Evolutionary conservation across 1,140 invertebrate species (phyloP), one percentile per base, ranked within the genome.

Genomic region (Pseudobourletiella spinata): DNA sequence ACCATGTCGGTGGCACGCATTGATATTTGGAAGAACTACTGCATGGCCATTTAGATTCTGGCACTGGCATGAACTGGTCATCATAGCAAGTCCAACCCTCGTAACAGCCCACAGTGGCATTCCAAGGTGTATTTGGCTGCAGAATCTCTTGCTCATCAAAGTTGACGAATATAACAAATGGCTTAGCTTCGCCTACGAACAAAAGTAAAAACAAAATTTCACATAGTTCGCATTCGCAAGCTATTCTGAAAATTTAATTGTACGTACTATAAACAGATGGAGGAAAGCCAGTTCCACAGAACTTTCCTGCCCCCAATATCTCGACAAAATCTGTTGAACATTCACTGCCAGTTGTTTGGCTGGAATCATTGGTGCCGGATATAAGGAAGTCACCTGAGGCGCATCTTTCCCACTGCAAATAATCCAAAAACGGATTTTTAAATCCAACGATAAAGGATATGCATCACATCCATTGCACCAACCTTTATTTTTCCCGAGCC

Each of bases 161-260:
- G 24, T 58, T 58, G 11, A 58, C 57, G 18, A 24, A 58, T 43
- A 58, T 58, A 15, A 46, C 29, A 25, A 44, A 58, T 11, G 57
- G 57, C 26, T 46, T 43, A 3, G 57, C 57, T 16, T 24, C 28
- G 26, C 57, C 55, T 57, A 42, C n/a, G n/a, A n/a, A n/a, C n/a
- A n/a, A n/a, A n/a, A n/a, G n/a, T n/a, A n/a, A n/a, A n/a, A n/a
- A n/a, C n/a, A n/a, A n/a, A n/a, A n/a, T n/a, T n/a, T n/a, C n/a
- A n/a, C n/a, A n/a, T n/a, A n/a, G n/a, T n/a, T n/a, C n/a, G n/a
- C n/a, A n/a, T n/a, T n/a, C n/a, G n/a, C n/a, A n/a, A n/a, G n/a
- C n/a, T n/a, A n/a, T n/a, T n/a, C n/a, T n/a, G n/a, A n/a, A n/a
- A n/a, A n/a, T n/a, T n/a, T n/a, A n/a, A n/a, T n/a, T n/a, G n/a